These are phyloP conservation scores for Drosophila burlai DNA, from an alignment of 1,140 invertebrate genomes.

Conservation along the genomic window DNA sequence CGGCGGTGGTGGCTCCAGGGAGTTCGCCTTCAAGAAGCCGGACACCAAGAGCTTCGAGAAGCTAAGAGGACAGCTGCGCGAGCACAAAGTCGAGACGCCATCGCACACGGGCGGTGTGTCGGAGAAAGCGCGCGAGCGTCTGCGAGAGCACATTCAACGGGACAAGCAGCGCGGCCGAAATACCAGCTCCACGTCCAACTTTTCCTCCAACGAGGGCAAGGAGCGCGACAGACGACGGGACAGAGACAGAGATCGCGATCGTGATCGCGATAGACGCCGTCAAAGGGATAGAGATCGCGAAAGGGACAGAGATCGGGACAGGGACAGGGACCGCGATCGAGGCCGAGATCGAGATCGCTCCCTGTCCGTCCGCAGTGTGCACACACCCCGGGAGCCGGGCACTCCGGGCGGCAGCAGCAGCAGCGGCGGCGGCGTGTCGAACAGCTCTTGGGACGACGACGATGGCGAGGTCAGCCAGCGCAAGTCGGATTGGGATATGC, in stretches of 20 bases:
- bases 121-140: slow-evolving; percentile 90
- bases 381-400: slow-evolving; percentile 91
- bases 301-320: slow-evolving; percentile 45
- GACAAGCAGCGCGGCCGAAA: slow-evolving; percentile 80
- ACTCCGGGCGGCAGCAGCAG: slow-evolving; percentile 87
- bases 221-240: slow-evolving; percentile 57
- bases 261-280: slow-evolving; percentile 54
- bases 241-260: slow-evolving; percentile 54
- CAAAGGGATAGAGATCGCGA: slow-evolving; percentile 59
- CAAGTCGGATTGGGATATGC: slow-evolving; percentile 95
- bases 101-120: slow-evolving; percentile 96
- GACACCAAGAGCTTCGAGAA: slow-evolving; percentile 84
- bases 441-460: slow-evolving; percentile 92
- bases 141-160: slow-evolving; percentile 88
- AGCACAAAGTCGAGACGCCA: slow-evolving; percentile 94
- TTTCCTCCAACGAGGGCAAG: slow-evolving; percentile 66
- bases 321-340: slow-evolving; percentile 45
- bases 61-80: slow-evolving; percentile 90
- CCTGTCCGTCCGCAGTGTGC: slow-evolving; percentile 87
- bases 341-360: slow-evolving; percentile 64
- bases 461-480: slow-evolving; percentile 91
- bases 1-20: slow-evolving; percentile 45
- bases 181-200: slow-evolving; percentile 45
- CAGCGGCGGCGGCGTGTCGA: slow-evolving; percentile 43
- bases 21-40: slow-evolving; percentile 77